Base-by-base conservation (phyloP, 1,140 invertebrate genomes). In the Brachionus rotundiformis region DNA sequence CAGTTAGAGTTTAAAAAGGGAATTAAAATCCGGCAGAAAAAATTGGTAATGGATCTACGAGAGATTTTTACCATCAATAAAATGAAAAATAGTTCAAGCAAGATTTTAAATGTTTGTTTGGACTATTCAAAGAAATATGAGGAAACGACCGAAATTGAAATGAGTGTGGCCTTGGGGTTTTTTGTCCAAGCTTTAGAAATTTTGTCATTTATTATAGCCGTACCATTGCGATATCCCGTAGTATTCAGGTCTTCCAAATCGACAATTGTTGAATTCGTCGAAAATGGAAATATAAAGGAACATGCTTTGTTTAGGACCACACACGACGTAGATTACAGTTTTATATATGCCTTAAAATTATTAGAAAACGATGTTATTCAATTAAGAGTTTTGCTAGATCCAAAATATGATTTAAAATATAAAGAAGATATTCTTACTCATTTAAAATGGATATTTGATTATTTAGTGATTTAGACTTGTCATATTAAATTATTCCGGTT, bases 401-500 rank as follows among this genome's bases (percentile, higher is more conserved):
- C 8, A 31, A 68, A 68, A 16, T 7, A 36, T 68, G 16, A 36
- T 10, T 36, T 19, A n/a, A 36, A 23, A 33, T 23, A 33, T n/a
- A 27, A 10, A 23, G 29, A 77, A 11, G 73, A 77, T 31, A 31
- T 54, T 1, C 47, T 79, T 0, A 41, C 44, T 39, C 49, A 79
- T 59, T 41, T 79, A 39, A 79, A 59, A 54, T 79, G 44, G 76
- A 23, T 79, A 10, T 79, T 79, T 29, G 47, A 79, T 19, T 33
- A 61, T 54, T 31, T 79, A 19, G 47, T 54, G n/a, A 54, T 54
- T 54, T 54, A 54, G 47, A 54, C 23, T 19, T 16, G 8, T 25
- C n/a, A n/a, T n/a, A n/a, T 54, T 54, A 23, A 19, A 5, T 54
- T 49, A n/a, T 54, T 7, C 47, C 7, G 3, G 16, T 54, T 54